Evolutionary conservation across 2,888 invertebrate species (phyloP).

Genomic region (Neoscelio sp.): DNA sequence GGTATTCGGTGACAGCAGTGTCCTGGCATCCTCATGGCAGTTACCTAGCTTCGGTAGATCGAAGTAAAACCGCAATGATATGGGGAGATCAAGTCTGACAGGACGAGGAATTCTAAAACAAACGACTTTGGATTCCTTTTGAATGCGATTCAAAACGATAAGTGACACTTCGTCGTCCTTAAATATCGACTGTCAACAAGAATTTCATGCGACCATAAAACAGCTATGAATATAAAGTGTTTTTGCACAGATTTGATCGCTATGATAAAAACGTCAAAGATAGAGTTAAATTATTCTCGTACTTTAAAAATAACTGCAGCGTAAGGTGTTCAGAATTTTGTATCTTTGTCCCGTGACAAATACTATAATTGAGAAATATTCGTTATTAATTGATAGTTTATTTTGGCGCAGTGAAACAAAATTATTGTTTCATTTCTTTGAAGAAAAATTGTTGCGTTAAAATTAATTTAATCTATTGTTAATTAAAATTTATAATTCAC

Average conservation of each 20-base stretch:
- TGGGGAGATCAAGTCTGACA: constrained; percentile 88
- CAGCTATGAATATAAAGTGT: constrained; percentile 53
- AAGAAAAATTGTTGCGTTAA: background rate
- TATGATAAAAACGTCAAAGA: constrained; percentile 35
- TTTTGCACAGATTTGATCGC: constrained; percentile 39
- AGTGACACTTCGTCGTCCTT: constrained; percentile 18
- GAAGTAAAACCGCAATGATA: constrained; percentile 91
- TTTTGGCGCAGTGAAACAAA: background rate
- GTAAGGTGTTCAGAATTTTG: constrained; percentile 13
- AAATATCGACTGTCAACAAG: constrained; percentile 36
- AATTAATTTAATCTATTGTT: too few species aligned
- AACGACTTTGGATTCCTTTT: constrained; percentile 66
- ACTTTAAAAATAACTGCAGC: background rate
- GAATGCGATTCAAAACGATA: constrained; percentile 26
- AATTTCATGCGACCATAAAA: constrained; percentile 36
- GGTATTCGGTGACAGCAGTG: constrained; percentile 93
- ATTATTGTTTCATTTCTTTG: background rate
- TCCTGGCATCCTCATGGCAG: constrained; percentile 95
- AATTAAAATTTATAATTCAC: too few species aligned
- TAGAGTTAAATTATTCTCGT: constrained; percentile 15
- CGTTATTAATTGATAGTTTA: constrained; percentile 3
- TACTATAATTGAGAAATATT: constrained; percentile 1
- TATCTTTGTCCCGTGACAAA: constrained; percentile 6
- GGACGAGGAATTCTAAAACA: constrained; percentile 71
- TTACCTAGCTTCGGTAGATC: constrained; percentile 92